Conservation (phyloP, 2,888 invertebrate species). For the Smittia aterrima region DNA sequence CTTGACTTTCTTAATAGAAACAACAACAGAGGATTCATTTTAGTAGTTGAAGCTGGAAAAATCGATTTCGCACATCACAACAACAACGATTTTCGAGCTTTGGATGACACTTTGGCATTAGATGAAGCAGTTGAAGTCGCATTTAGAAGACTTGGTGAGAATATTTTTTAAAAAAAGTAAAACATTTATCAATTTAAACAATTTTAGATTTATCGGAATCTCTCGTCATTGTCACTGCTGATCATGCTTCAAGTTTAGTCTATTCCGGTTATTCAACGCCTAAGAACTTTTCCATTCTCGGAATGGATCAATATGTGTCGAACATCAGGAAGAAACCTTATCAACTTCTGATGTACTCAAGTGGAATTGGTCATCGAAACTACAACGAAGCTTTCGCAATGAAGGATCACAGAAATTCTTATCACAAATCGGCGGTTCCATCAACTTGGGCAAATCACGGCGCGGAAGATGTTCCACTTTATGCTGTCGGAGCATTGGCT, state of each 20-base stretch:
- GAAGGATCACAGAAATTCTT: not conserved
- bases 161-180: no score
- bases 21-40: constrained; percentile 65
- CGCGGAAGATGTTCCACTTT: constrained; percentile 18
- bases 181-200: no score
- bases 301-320: constrained; percentile 24
- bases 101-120: constrained; percentile 75
- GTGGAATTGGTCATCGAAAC: constrained; percentile 28
- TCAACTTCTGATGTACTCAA: constrained; percentile 30
- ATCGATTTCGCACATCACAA: constrained; percentile 87
- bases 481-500: constrained; percentile 20
- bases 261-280: constrained; percentile 30
- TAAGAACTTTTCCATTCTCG: constrained; percentile 13
- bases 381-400: not conserved
- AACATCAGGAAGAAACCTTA: constrained; percentile 14
- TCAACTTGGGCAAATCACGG: constrained; percentile 29
- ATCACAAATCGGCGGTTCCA: constrained; percentile 12
- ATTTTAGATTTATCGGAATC: constrained; percentile 29
- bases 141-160: not conserved
- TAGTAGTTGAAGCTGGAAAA: constrained; percentile 83
- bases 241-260: constrained; percentile 13
- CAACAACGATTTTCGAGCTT: constrained; percentile 71
- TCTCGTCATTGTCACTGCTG: constrained; percentile 20
- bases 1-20: constrained; percentile 68
- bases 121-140: constrained; percentile 68